phyloP scores from a whole-genome alignment of 2,888 invertebrate genomes.

The Acanthococcus lagerstroemiae region DNA sequence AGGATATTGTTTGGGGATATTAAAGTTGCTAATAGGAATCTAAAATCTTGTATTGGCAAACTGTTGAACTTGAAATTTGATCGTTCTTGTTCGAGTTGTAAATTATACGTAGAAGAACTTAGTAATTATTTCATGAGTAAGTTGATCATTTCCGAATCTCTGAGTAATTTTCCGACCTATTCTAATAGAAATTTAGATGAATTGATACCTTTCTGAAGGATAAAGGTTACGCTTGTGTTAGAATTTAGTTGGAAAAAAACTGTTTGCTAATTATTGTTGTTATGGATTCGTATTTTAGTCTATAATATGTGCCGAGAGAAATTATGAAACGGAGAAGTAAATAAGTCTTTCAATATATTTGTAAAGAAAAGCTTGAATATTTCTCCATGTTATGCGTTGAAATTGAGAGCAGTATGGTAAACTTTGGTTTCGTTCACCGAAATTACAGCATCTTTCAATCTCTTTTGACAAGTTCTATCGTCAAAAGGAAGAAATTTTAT shows the following conservation, averaged over 20 bases:
- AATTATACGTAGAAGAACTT: conserved; percentile 3
- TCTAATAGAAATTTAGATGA: too few relatives aligned
- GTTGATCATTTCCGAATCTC: conserved; percentile 4
- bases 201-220: background rate
- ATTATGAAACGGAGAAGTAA: background rate
- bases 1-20: conserved; percentile 5
- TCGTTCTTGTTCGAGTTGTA: background rate
- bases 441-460: too few relatives aligned
- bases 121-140: background rate
- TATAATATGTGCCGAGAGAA: background rate
- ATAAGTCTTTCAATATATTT: background rate
- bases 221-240: background rate
- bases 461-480: too few relatives aligned
- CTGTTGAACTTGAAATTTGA: too few relatives aligned
- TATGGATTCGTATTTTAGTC: too few relatives aligned
- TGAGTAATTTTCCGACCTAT: too few relatives aligned
- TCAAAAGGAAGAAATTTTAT: too few relatives aligned
- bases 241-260: background rate
- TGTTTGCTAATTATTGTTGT: too few relatives aligned
- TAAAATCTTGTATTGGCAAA: conserved; percentile 1
- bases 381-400: background rate
- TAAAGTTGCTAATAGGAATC: background rate
- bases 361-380: background rate
- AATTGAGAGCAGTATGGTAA: too few relatives aligned
- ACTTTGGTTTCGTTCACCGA: too few relatives aligned